Percentiles rank a stretch among this genome's conserved stretches.
Conservation (phyloP, 1,140 invertebrate species). For the Meloidogyne floridensis region DNA sequence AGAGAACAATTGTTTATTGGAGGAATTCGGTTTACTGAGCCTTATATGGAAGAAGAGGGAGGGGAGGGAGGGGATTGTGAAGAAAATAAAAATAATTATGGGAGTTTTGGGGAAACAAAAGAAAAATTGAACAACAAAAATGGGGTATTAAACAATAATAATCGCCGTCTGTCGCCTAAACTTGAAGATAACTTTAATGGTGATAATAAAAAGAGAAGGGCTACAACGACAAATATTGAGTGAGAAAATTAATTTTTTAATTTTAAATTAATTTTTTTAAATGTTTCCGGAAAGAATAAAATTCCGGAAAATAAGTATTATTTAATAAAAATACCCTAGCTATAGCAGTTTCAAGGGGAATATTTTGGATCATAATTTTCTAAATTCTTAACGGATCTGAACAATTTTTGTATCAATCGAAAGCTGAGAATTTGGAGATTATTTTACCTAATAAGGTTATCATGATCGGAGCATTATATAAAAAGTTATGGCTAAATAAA, state of each 20-base stretch:
- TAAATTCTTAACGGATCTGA: no score
- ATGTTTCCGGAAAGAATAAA: no score
- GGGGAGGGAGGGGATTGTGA: not conserved
- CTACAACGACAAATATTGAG: constrained; percentile 1
- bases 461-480: no score
- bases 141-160: not conserved
- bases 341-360: no score
- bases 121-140: constrained; percentile 3
- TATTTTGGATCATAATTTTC: no score
- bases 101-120: not conserved
- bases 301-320: no score
- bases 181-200: not conserved
- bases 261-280: not conserved
- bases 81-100: not conserved
- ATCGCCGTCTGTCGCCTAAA: not conserved
- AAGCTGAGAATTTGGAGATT: no score
- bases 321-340: no score
- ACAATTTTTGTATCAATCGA: no score
- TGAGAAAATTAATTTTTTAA: not conserved
- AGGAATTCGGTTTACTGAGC: not conserved
- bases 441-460: no score
- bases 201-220: not conserved
- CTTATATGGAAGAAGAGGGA: not conserved
- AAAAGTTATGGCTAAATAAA: no score
- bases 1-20: not conserved